Percentiles rank a stretch among this genome's conserved stretches.
Evolutionary conservation across 2,113 vertebrate species (phyloP).

Genomic region (Danio rerio): GRCz12tu NC_133181.1:48438001-48438500

Average conservation of each 20-base stretch:
- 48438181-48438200: slow-evolving; percentile 52
- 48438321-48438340: slow-evolving; percentile 73
- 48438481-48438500: slow-evolving; percentile 42
- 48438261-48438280: slow-evolving; percentile 74
- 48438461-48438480: slow-evolving; percentile 53
- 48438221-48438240: slow-evolving; percentile 74
- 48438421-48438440: slow-evolving; percentile 33
- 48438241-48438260: slow-evolving; percentile 73
- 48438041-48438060: slow-evolving; percentile 48
- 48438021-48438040: slow-evolving; percentile 56
- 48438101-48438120: slow-evolving; percentile 56
- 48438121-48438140: slow-evolving; percentile 68
- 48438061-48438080: slow-evolving; percentile 42
- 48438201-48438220: slow-evolving; percentile 51
- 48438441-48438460: slow-evolving; percentile 38
- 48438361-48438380: slow-evolving; percentile 66
- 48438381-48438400: slow-evolving; percentile 61
- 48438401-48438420: slow-evolving; percentile 19
- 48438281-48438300: slow-evolving; percentile 70
- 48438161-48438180: slow-evolving; percentile 72
- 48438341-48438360: slow-evolving; percentile 63
- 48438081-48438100: slow-evolving; percentile 58
- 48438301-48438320: slow-evolving; percentile 66
- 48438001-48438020: slow-evolving; percentile 17
- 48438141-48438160: slow-evolving; percentile 72